Conservation (phyloP, 2,888 invertebrate genomes). For the Caenorhabditis auriculariae region DNA sequence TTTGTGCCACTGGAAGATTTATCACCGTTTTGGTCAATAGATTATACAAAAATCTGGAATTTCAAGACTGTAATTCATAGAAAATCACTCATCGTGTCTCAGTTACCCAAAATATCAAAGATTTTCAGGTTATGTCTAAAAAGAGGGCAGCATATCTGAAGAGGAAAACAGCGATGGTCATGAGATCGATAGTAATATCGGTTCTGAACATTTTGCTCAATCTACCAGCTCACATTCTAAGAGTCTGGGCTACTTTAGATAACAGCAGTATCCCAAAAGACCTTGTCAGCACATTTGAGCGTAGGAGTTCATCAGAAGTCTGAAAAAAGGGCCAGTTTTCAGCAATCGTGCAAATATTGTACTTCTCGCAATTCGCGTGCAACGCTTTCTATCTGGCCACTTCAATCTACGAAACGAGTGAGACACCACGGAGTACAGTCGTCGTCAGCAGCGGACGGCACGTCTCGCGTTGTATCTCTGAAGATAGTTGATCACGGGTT, state of each 20-base stretch:
- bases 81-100: too few species aligned
- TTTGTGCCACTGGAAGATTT: too few species aligned
- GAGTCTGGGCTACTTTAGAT: constrained; percentile 47
- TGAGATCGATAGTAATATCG: constrained; percentile 55
- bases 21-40: too few species aligned
- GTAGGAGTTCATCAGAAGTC: constrained; percentile 26
- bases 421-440: constrained; percentile 34
- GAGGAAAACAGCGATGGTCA: constrained; percentile 42
- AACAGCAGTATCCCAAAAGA: constrained; percentile 23
- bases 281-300: constrained; percentile 25
- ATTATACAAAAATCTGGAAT: too few species aligned
- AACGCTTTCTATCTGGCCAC: constrained; percentile 60
- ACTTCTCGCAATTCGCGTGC: constrained; percentile 60
- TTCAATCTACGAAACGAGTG: constrained; percentile 59
- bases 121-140: constrained; percentile 8
- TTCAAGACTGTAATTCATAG: too few species aligned
- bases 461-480: constrained; percentile 34
- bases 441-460: constrained; percentile 29
- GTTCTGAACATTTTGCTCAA: constrained; percentile 56
- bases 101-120: too few species aligned
- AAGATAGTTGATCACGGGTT: too few species aligned
- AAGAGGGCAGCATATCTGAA: constrained; percentile 25
- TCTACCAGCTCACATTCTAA: constrained; percentile 51
- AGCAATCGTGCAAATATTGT: constrained; percentile 55
- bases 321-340: constrained; percentile 11